Evolutionary conservation across 1,140 invertebrate genomes (phyloP).

Genomic region (Metopolophium dirhodum): DNA sequence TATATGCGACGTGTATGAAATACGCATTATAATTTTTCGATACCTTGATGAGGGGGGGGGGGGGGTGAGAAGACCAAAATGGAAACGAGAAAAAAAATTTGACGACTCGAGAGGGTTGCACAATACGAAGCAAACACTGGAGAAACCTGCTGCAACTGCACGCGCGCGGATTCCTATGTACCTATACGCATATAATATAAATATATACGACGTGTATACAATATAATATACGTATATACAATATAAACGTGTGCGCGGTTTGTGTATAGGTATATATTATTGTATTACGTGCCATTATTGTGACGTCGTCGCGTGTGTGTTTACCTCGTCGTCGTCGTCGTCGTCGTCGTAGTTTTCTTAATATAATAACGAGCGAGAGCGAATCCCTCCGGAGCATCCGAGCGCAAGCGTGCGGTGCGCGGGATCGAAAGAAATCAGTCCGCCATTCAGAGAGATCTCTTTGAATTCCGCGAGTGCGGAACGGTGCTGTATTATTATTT

Average conservation of each 20-base stretch:
- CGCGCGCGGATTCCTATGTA: not conserved
- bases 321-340: not conserved
- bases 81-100: not conserved
- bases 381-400: not conserved
- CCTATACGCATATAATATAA: not conserved
- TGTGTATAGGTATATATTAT: not conserved
- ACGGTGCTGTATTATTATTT: not conserved
- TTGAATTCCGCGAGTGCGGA: not conserved
- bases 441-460: constrained; percentile 13
- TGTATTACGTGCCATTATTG: not conserved
- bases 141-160: constrained; percentile 1
- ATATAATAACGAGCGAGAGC: not conserved
- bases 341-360: not conserved
- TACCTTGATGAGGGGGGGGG: not conserved
- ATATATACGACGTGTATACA: too few species aligned
- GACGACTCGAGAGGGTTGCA: constrained; percentile 22
- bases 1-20: not conserved
- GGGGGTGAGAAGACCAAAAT: not conserved
- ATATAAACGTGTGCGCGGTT: not conserved
- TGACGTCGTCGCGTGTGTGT: not conserved
- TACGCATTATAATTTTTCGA: constrained; percentile 27
- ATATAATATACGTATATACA: too few species aligned
- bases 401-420: not conserved
- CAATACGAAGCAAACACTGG: not conserved
- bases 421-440: constrained; percentile 42